These are phyloP conservation scores for Gobionotothen gibberifrons DNA, from an alignment of 2,797 vertebrate species.

Conservation along the genomic window DNA sequence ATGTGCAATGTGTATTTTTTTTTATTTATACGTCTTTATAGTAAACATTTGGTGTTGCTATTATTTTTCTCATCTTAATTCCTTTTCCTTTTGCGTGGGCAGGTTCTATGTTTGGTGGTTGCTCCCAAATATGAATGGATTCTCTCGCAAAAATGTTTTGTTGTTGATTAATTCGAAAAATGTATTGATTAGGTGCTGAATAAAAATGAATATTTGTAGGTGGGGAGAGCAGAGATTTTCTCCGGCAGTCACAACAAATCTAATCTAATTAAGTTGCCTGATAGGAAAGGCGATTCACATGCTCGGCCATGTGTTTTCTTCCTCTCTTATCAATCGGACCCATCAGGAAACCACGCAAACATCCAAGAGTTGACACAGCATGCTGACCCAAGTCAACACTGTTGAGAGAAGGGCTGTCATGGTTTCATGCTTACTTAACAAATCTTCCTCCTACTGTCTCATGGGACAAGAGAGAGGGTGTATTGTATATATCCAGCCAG, in stretches of 20 bases:
- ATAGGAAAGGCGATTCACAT: slow-evolving; percentile 51
- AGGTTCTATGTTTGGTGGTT: not conserved
- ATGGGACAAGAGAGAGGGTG: slow-evolving; percentile 19
- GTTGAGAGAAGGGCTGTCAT: slow-evolving; percentile 19
- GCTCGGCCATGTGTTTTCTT: slow-evolving; percentile 60
- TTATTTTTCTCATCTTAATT: not conserved
- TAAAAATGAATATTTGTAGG: not conserved
- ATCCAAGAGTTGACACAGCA: slow-evolving; percentile 3
- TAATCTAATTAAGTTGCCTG: slow-evolving; percentile 24
- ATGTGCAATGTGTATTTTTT: too few relatives aligned
- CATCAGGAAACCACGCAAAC: slow-evolving; percentile 19
- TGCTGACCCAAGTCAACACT: slow-evolving; percentile 8
- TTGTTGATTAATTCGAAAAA: too few relatives aligned
- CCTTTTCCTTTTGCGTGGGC: not conserved
- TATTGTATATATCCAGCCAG: slow-evolving; percentile 29
- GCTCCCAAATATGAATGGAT: not conserved
- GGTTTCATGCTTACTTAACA: slow-evolving; percentile 47
- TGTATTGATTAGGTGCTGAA: not conserved
- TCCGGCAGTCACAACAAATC: not conserved
- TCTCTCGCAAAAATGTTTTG: not conserved
- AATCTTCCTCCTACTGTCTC: slow-evolving; percentile 36
- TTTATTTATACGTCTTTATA: too few relatives aligned
- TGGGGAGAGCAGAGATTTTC: not conserved
- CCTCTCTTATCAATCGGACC: not conserved
- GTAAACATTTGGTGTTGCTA: not conserved